Percentiles rank a stretch among this genome's conserved stretches.
These are phyloP conservation scores for Acheta domesticus DNA, from an alignment of 2,888 invertebrate genomes.

Conservation along the genomic window DNA sequence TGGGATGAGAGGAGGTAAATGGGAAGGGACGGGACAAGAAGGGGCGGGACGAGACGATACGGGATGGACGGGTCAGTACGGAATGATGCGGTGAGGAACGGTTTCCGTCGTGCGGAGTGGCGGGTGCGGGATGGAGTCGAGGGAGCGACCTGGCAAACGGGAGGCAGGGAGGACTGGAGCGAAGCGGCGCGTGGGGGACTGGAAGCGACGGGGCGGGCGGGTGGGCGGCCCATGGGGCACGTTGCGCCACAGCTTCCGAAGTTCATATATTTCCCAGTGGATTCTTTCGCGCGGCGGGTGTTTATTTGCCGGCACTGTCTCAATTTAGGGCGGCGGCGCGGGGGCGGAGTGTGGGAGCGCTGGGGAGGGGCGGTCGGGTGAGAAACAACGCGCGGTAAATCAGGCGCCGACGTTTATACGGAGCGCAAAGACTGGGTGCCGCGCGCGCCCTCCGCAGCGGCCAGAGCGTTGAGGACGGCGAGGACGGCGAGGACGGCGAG, in stretches of 20 bases:
- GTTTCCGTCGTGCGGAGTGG: too few species aligned
- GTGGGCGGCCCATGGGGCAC: background rate
- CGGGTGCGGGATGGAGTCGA: too few species aligned
- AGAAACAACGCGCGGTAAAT: slow-evolving; percentile 1
- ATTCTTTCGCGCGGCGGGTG: slow-evolving; percentile 7
- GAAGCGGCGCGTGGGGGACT: background rate
- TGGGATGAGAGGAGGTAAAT: too few species aligned
- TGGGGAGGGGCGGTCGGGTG: background rate
- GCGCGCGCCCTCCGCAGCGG: too few species aligned
- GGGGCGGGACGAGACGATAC: too few species aligned
- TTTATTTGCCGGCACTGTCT: slow-evolving; percentile 9
- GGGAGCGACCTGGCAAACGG: too few species aligned
- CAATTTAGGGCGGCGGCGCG: background rate
- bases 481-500: too few species aligned
- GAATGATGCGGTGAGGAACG: too few species aligned
- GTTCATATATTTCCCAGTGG: slow-evolving; percentile 18
- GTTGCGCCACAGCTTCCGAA: background rate
- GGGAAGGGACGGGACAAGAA: too few species aligned
- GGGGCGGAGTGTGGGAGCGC: background rate
- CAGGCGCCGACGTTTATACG: background rate
- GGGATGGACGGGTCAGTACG: too few species aligned
- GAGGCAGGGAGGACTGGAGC: too few species aligned
- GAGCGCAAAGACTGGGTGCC: background rate
- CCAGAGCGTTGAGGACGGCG: too few species aligned
- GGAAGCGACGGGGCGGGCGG: background rate